phyloP scores from a whole-genome alignment of 1,140 invertebrate genomes.

The Zaprionus taronus region DNA sequence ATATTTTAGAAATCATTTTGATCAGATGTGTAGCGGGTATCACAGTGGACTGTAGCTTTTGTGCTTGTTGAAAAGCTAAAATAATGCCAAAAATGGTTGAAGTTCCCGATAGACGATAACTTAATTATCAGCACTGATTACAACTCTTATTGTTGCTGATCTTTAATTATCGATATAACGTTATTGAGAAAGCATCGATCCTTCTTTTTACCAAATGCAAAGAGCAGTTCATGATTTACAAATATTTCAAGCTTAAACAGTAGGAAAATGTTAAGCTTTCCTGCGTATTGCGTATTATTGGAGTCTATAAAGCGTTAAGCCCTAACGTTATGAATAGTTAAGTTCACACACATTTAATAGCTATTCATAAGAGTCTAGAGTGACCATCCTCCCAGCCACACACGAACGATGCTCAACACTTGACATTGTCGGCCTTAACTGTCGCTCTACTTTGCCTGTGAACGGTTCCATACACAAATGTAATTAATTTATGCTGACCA shows the following conservation, averaged over 20 bases:
- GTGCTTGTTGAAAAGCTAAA: no score
- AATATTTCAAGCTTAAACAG: not conserved
- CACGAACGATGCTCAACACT: slow-evolving; percentile 11
- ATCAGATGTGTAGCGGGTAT: no score
- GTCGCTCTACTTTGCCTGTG: slow-evolving; percentile 5
- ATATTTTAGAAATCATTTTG: no score
- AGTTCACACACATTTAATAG: not conserved
- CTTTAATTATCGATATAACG: not conserved
- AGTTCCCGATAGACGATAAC: no score
- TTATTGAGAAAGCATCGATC: not conserved
- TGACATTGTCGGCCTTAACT: slow-evolving; percentile 31
- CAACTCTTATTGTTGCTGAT: no score
- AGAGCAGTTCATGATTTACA: no score
- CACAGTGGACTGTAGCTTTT: no score
- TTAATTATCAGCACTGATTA: no score
- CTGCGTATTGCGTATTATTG: not conserved
- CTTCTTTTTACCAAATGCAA: not conserved
- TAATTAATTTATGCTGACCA: slow-evolving; percentile 74
- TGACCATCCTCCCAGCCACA: not conserved
- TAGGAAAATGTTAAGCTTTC: not conserved
- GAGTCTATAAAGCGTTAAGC: not conserved
- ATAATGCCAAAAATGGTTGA: no score
- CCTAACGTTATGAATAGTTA: not conserved
- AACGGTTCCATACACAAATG: slow-evolving; percentile 50
- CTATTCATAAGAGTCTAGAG: slow-evolving; percentile 18